A percentile compares a stretch with the other conserved stretches of the same genome.
These are phyloP conservation scores for Oscheius sp. DNA, from an alignment of 2,888 invertebrate species.

Conservation along the genomic window DNA sequence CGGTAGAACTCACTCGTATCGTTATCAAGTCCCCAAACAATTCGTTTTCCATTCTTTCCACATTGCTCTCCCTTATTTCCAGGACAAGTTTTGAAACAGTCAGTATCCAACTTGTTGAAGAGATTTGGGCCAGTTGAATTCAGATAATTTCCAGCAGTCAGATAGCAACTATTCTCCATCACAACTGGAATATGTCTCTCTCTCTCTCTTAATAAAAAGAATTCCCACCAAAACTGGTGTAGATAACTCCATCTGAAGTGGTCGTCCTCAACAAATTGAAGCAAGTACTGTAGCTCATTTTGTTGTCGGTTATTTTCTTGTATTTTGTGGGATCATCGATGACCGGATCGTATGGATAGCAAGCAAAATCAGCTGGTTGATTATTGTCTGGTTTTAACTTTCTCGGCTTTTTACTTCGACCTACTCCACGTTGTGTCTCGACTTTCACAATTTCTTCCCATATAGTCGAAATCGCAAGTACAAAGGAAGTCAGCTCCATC, in stretches of 20 bases:
- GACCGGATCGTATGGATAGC: not conserved
- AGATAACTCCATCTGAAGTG: not conserved
- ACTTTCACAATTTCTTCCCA: not conserved
- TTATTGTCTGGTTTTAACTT: not conserved
- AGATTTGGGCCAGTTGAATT: not conserved
- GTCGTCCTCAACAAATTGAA: too few relatives aligned
- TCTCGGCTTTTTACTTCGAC: not conserved
- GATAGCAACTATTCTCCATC: not conserved
- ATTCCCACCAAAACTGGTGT: conserved; percentile 4
- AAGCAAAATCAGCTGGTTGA: not conserved
- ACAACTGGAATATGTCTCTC: not conserved
- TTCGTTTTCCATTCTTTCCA: not conserved
- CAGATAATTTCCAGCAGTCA: not conserved
- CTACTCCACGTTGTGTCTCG: not conserved
- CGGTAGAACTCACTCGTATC: not conserved
- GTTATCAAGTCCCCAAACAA: not conserved
- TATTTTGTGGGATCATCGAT: not conserved
- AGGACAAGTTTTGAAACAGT: not conserved
- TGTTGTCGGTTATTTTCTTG: not conserved
- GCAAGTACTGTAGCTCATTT: not conserved
- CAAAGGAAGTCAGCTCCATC: not conserved
- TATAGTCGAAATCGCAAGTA: not conserved
- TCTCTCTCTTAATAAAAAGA: too few relatives aligned
- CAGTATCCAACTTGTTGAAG: not conserved
- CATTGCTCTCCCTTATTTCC: not conserved